Percentiles rank a stretch among this genome's conserved stretches.
Evolutionary conservation across 2,113 vertebrate genomes (phyloP).

Genomic region (Aix galericulata): DNA sequence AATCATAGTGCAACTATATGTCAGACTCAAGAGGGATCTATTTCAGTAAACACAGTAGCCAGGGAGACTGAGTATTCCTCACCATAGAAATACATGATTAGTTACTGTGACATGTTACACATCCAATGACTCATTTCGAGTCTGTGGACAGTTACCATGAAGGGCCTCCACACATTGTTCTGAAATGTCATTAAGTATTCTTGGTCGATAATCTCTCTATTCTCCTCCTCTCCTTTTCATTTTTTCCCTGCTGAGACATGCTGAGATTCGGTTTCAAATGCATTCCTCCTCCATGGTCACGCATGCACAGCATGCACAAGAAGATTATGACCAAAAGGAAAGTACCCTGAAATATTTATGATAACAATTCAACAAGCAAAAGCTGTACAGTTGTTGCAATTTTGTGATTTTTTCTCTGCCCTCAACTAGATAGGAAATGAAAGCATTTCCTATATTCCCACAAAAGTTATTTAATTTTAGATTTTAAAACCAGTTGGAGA

Average conservation of each 20-base stretch:
- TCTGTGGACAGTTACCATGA: background rate
- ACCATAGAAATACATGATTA: background rate
- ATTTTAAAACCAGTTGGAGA: background rate
- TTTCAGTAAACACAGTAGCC: background rate
- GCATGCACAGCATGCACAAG: background rate
- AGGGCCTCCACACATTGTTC: background rate
- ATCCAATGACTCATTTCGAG: background rate
- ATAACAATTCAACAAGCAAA: background rate
- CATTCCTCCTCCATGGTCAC: background rate
- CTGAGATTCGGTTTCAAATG: background rate
- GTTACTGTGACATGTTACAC: background rate
- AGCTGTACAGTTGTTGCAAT: background rate
- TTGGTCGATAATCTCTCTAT: background rate
- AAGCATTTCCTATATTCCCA: background rate
- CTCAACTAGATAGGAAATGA: background rate
- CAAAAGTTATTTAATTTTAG: background rate
- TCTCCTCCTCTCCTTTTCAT: background rate
- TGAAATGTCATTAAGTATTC: background rate
- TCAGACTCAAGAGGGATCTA: background rate
- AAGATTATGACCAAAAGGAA: background rate
- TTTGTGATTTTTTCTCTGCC: background rate
- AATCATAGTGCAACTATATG: rapidly evolving
- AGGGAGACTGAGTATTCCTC: background rate
- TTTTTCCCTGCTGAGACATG: background rate
- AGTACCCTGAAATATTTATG: background rate